Percentiles rank a stretch among this genome's conserved stretches.
phyloP scores from a whole-genome alignment of 2,888 invertebrate species.

The Mesorhabditis sp. region DNA sequence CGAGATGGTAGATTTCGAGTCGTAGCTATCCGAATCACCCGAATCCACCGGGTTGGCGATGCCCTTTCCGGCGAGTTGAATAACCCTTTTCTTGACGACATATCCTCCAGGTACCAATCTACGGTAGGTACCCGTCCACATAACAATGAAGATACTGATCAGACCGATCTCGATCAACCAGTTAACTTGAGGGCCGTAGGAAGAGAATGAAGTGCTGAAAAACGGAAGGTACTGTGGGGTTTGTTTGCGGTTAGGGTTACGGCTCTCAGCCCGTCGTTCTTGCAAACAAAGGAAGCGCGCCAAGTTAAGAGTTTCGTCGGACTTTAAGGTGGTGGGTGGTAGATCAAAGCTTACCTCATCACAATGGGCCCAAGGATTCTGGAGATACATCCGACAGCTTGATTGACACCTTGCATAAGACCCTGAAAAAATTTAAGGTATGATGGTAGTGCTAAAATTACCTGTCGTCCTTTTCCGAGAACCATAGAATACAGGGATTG shows the following conservation, averaged over 20 bases:
- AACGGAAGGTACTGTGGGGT: too few species aligned
- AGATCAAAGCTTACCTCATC: slow-evolving; percentile 24
- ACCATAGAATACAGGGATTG: slow-evolving; percentile 31
- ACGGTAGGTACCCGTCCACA: slow-evolving; percentile 16
- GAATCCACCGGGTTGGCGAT: too few species aligned
- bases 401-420: slow-evolving; percentile 37
- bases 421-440: slow-evolving; percentile 13
- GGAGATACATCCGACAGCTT: slow-evolving; percentile 35
- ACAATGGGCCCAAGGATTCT: slow-evolving; percentile 34
- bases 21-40: too few species aligned
- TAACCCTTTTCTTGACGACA: too few species aligned
- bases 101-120: too few species aligned
- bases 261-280: too few species aligned
- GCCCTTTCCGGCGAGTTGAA: too few species aligned
- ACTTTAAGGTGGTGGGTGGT: too few species aligned
- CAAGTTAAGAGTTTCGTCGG: too few species aligned
- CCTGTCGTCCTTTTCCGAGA: slow-evolving; percentile 16
- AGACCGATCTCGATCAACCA: slow-evolving; percentile 33
- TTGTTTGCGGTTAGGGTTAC: too few species aligned
- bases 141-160: slow-evolving; percentile 19
- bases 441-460: not conserved
- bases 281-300: too few species aligned
- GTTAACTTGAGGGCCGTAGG: slow-evolving; percentile 31
- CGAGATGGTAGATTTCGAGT: too few species aligned
- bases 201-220: slow-evolving; percentile 16